Conservation (phyloP, 2,113 vertebrate genomes). For the Tyto alba region DNA sequence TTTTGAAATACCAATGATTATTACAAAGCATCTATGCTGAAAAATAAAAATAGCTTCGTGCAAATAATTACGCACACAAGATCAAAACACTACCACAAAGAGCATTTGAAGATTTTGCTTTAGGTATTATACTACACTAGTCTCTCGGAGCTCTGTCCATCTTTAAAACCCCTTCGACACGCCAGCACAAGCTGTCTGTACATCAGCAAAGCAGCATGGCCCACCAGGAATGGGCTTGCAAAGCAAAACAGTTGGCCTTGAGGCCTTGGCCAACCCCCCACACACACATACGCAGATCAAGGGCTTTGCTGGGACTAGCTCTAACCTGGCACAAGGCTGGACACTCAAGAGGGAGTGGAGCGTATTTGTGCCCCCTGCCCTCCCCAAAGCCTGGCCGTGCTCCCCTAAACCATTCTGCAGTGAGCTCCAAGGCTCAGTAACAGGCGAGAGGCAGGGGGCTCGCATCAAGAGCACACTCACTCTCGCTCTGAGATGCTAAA, state of each 20-base stretch:
- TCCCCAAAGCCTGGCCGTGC: fast-evolving
- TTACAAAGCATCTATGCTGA: background rate
- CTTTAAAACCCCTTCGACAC: background rate
- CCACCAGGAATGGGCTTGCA: background rate
- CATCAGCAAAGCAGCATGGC: background rate
- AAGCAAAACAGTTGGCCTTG: fast-evolving
- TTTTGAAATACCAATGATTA: background rate
- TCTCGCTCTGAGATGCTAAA: background rate
- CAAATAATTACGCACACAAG: background rate
- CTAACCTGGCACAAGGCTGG: background rate
- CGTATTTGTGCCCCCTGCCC: fast-evolving
- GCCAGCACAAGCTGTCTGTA: background rate
- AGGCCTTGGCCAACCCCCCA: no score
- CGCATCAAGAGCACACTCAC: fast-evolving
- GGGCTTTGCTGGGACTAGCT: background rate
- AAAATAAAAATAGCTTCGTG: background rate
- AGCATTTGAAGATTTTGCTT: background rate
- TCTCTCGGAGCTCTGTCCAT: background rate
- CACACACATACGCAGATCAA: background rate
- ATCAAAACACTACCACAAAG: background rate
- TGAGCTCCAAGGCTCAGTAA: fast-evolving
- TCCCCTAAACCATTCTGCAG: background rate
- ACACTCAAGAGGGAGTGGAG: background rate
- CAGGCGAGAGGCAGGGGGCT: background rate
- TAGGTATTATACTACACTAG: background rate